Evolutionary conservation across 2,797 vertebrate species (phyloP), one percentile per base, ranked within the genome.

Genomic region (Trichosurus vulpecula): DNA sequence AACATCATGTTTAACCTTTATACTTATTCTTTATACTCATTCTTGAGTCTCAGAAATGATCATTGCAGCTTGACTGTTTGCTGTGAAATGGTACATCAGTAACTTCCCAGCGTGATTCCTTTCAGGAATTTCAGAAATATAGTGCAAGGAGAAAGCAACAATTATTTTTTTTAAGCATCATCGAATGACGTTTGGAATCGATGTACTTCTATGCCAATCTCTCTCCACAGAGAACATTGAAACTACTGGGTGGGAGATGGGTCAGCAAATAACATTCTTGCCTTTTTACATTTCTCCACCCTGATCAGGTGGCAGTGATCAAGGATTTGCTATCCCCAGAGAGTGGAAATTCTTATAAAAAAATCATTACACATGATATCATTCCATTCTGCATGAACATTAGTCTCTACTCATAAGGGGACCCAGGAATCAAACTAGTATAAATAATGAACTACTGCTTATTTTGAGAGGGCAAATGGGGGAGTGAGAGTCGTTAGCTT

Each of bases 391-490:
- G 97, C 97, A 97, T 93, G 97, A 98, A 98, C 97, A 98, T 98
- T 98, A 98, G 96, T 98, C 97, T 98, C 96, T 96, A 94, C 96
- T 98, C 95, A 56, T 98, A 98, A 98, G 98, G 98, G 97, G 97
- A 97, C 98, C 96, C 97, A 98, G 97, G 98, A 98, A 96, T 98
- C 98, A 96, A 93, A 97, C 97, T 98, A 98, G 98, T 98, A 97
- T 98, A 98, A 98, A 98, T 98, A 98, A 98, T 97, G 97, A 98
- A 98, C 98, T 98, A 98, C 97, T 35, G 94, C 97, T 98, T 98
- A 95, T 97, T 98, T 98, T 97, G 97, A 98, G 93, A 98, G 94
- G 92, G 92, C 96, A 98, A 96, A 96, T 94, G 25, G 96, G 95
- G 95, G 56, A 97, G 87, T 47, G 16, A 0, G 10, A 58, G 96